Evolutionary conservation across 2,797 vertebrate species (phyloP).

Genomic region (Gambusia yucatana): DNA sequence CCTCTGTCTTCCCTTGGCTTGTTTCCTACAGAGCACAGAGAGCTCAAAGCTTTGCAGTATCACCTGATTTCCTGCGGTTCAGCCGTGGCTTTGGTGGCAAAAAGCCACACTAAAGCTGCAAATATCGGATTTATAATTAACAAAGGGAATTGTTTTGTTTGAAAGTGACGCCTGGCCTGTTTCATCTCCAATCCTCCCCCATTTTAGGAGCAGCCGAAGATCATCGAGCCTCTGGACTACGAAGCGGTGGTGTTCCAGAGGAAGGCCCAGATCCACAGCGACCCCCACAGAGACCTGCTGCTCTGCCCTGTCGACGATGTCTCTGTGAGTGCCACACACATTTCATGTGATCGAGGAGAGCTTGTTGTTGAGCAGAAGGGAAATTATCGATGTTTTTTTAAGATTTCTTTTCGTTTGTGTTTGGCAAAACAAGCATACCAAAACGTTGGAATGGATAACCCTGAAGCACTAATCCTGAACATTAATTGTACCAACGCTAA

Average conservation of each 20-base stretch:
- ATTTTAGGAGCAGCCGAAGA: conserved; percentile 93
- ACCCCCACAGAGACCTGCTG: conserved; percentile 94
- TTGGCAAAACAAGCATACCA: no score
- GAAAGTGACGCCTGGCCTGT: background rate
- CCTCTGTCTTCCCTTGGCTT: conserved; percentile 13
- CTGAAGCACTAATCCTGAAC: no score
- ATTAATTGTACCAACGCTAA: no score
- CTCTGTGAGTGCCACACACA: conserved; percentile 83
- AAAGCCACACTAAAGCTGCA: background rate
- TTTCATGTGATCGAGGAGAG: background rate
- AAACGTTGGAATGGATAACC: no score
- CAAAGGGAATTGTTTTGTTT: background rate
- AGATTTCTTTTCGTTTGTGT: background rate
- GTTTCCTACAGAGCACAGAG: background rate
- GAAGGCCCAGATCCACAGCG: conserved; percentile 96
- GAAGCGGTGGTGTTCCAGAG: conserved; percentile 93
- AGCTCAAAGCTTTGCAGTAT: background rate
- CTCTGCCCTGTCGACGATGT: conserved; percentile 95
- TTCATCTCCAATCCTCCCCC: background rate
- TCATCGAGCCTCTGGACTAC: conserved; percentile 95
- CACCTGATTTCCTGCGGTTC: background rate
- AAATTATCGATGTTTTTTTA: background rate
- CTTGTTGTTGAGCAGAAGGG: background rate
- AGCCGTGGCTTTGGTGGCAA: background rate
- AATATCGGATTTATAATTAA: background rate